These are phyloP conservation scores for Gymnosoma rotundatum DNA, from an alignment of 2,888 invertebrate species.

Conservation along the genomic window DNA sequence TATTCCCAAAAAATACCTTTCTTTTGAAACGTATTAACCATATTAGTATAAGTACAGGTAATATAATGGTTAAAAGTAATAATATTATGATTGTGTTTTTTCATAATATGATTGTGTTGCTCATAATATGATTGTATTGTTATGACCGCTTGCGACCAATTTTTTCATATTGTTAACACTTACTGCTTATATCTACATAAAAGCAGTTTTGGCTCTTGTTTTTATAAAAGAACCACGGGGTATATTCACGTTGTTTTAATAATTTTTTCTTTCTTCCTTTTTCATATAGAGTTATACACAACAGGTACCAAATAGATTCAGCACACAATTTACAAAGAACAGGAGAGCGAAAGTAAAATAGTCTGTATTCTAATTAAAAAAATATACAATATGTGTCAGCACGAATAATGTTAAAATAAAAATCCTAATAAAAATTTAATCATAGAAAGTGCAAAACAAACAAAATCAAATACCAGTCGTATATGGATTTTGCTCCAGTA, in stretches of 20 bases:
- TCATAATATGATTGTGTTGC: too few species aligned
- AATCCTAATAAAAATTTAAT: slow-evolving; percentile 49
- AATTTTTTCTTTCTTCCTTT: neutral
- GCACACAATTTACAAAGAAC: neutral
- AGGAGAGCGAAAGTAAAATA: neutral
- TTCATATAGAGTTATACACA: neutral
- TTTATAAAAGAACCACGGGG: neutral
- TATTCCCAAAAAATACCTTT: too few species aligned
- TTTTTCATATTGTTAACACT: too few species aligned
- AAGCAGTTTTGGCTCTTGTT: too few species aligned
- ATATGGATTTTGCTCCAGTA: neutral
- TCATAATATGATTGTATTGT: too few species aligned
- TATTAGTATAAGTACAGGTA: too few species aligned
- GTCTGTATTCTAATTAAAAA: neutral
- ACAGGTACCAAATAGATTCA: neutral
- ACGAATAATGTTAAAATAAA: slow-evolving; percentile 39
- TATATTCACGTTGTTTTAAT: neutral
- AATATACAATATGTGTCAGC: slow-evolving; percentile 5
- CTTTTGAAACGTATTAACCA: too few species aligned
- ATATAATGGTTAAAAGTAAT: too few species aligned
- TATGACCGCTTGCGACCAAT: too few species aligned
- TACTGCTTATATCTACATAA: too few species aligned
- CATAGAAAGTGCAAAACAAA: slow-evolving; percentile 35
- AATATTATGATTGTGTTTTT: too few species aligned
- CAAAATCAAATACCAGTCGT: neutral